Evolutionary conservation across 2,113 vertebrate species (phyloP), one percentile per base, ranked within the genome.

Genomic region (Synchiropus splendidus): DNA sequence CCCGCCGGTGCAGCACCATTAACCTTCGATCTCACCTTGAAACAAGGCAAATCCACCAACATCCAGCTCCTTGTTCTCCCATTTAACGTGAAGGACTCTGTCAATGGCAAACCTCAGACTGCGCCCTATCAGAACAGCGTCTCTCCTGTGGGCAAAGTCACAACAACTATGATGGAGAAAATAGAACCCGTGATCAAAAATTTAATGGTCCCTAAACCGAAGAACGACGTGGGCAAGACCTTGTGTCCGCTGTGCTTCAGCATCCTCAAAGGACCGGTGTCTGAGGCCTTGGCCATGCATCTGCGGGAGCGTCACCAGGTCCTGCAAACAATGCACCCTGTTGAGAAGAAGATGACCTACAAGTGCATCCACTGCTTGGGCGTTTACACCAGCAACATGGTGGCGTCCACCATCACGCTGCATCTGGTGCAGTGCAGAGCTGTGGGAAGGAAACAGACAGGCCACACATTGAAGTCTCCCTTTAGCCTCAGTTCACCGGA

Each of bases 311-410:
- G 90, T 31, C 95, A 98, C 74, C 95, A 98, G 39, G 95, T 97
- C 10, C 92, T 98, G 54, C 92, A 97, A 70, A 98, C 92, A 0
- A 88, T 96, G 74, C 95, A 98, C 66, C 94, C 95, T 0, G 94
- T 98, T 38, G 95, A 98, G 76, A 97, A 96, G 51, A 96, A 95
- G 78, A 85, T 97, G 43, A 97, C 95, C 1, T 98, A 97, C 83
- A 98, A 97, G 63, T 98, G 95, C 72, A 97, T 98, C 63, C 94
- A 98, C 57, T 98, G 95, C 74, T 82, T 98, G 39, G 92, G 94
- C 6, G 92, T 98, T 6, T 98, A 97, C 34, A 98, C 94, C 0
- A 98, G 93, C 75, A 98, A 96, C 78, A 95, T 98, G 94, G 97
- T 94, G 0, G 94, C 93, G 58, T 98, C 95, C 4, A 98, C 92